Conservation (phyloP, 2,888 invertebrate species). For the Platycheirus rosarum region DNA sequence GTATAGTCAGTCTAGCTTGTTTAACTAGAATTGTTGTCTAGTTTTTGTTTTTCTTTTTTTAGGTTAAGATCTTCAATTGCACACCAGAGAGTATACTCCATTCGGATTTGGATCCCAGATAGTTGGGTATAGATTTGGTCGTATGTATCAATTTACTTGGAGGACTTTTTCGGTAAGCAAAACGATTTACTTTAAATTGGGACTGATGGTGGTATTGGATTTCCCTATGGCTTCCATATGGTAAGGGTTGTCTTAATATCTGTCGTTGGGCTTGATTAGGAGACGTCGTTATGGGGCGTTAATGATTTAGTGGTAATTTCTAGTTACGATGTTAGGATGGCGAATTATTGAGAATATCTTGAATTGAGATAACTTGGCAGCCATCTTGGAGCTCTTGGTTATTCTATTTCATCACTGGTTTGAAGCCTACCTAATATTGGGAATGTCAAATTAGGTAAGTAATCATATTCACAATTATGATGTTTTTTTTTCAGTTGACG, state of each 20-base stretch:
- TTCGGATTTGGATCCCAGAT: slow-evolving; percentile 1
- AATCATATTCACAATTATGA: too few relatives aligned
- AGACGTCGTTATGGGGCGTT: neutral
- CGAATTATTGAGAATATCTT: neutral
- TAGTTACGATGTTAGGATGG: neutral
- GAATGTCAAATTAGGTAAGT: too few relatives aligned
- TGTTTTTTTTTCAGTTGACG: too few relatives aligned
- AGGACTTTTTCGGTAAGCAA: slow-evolving; percentile 24
- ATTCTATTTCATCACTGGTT: too few relatives aligned
- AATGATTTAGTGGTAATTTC: neutral
- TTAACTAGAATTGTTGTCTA: slow-evolving; percentile 37
- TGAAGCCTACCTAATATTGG: too few relatives aligned
- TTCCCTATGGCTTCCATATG: slow-evolving; percentile 14
- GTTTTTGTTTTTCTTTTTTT: slow-evolving; percentile 3
- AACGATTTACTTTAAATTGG: slow-evolving; percentile 39
- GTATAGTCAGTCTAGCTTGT: slow-evolving; percentile 4
- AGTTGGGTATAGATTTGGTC: slow-evolving; percentile 37
- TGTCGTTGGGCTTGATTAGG: neutral
- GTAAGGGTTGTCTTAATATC: neutral
- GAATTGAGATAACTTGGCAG: too few relatives aligned
- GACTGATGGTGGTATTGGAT: slow-evolving; percentile 43
- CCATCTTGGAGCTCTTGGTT: too few relatives aligned
- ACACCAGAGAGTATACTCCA: slow-evolving; percentile 38
- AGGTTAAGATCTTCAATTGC: slow-evolving; percentile 23
- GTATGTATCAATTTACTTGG: slow-evolving; percentile 53